phyloP scores from a whole-genome alignment of 2,113 vertebrate species.

The Podarcis muralis region DNA sequence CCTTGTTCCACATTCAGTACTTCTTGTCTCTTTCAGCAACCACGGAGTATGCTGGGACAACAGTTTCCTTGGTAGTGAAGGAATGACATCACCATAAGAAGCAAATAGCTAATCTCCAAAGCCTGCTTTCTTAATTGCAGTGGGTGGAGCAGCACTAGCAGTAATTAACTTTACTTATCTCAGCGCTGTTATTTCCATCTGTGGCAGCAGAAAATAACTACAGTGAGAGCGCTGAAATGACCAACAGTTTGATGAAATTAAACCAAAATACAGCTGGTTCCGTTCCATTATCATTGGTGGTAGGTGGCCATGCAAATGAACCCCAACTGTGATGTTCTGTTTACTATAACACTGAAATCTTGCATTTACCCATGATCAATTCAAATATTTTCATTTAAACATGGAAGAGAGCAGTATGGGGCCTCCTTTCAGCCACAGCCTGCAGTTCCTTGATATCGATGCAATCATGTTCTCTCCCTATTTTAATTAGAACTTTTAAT shows the following conservation, averaged over 20 bases:
- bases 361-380: conserved; percentile 12
- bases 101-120: not conserved
- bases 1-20: no score
- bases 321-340: not conserved
- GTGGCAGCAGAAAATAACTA: conserved; percentile 1
- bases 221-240: conserved; percentile 10
- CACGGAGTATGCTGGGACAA: not conserved
- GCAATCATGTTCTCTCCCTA: not conserved
- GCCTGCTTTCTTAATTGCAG: not conserved
- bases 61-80: not conserved
- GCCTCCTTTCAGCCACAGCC: not conserved
- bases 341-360: not conserved
- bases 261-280: conserved; percentile 20
- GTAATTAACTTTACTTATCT: conserved; percentile 26
- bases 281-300: not conserved
- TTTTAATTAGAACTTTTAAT: conserved; percentile 27
- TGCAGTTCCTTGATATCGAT: not conserved
- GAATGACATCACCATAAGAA: not conserved
- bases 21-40: not conserved
- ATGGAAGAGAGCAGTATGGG: not conserved
- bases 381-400: conserved; percentile 21
- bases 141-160: not conserved
- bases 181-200: conserved; percentile 1
- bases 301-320: conserved; percentile 20
- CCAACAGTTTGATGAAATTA: conserved; percentile 8